phyloP scores from a whole-genome alignment of 2,888 invertebrate species.

The Deilephila porcellus region DNA sequence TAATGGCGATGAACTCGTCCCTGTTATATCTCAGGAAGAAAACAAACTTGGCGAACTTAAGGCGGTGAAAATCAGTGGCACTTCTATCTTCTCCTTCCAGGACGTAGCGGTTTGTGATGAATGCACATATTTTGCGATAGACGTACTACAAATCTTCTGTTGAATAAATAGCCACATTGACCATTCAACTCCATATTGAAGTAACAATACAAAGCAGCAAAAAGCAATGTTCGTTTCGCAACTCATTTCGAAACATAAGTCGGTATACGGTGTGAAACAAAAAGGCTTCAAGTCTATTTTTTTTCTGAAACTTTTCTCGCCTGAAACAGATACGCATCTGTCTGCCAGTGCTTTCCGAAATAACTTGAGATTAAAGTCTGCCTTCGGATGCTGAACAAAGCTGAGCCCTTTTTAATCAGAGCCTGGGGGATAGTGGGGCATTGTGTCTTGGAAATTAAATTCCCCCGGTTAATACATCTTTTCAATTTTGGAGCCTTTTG shows the following conservation, averaged over 20 bases:
- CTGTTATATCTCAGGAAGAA: no score
- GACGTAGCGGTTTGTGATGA: no score
- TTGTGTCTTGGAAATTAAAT: constrained; percentile 26
- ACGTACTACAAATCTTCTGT: no score
- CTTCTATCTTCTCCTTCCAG: no score
- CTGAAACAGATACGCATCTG: constrained; percentile 21
- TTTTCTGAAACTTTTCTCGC: constrained; percentile 16
- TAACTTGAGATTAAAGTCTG: constrained; percentile 46
- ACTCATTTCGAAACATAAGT: not conserved
- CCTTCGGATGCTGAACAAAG: constrained; percentile 38
- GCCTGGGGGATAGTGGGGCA: constrained; percentile 31
- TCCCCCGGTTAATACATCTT: not conserved
- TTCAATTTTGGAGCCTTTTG: not conserved
- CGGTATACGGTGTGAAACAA: not conserved
- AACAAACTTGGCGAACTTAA: no score
- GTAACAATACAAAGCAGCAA: not conserved
- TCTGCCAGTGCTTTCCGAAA: constrained; percentile 36
- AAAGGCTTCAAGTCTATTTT: constrained; percentile 16
- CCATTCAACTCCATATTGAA: not conserved
- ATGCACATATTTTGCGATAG: no score
- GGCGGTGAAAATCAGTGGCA: no score
- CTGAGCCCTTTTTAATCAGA: constrained; percentile 47
- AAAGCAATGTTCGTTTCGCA: not conserved
- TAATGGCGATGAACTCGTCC: no score
- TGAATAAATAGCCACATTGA: no score